Evolutionary conservation across 2,797 vertebrate genomes (phyloP).

Genomic region (Lophius americanus): DNA sequence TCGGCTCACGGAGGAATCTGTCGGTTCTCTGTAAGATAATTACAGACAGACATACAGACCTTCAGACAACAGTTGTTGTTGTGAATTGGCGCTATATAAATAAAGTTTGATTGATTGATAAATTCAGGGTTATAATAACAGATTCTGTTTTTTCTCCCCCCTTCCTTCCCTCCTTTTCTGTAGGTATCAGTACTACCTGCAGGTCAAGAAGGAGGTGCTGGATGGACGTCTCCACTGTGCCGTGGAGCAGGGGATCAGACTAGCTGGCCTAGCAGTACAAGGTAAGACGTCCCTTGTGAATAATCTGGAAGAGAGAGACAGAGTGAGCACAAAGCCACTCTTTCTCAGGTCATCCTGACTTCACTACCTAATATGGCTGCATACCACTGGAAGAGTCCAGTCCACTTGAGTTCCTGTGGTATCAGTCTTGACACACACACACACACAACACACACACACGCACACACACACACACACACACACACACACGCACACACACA

Average conservation of each 20-base stretch:
- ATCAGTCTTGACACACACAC: conserved; percentile 65
- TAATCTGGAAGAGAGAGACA: conserved; percentile 48
- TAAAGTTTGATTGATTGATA: too few species aligned
- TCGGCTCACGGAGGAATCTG: too few species aligned
- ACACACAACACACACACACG: conserved; percentile 21
- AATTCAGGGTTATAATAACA: too few species aligned
- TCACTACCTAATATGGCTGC: conserved; percentile 80
- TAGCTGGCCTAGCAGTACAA: conserved; percentile 95
- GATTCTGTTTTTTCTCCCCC: background rate
- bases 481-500: conserved; percentile 47
- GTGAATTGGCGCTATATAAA: too few species aligned
- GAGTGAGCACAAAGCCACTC: conserved; percentile 65
- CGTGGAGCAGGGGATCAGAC: conserved; percentile 90
- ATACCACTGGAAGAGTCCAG: conserved; percentile 71
- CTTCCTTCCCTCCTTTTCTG: background rate
- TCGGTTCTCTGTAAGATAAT: too few species aligned
- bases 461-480: background rate
- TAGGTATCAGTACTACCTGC: conserved; percentile 98
- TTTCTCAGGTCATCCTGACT: conserved; percentile 77
- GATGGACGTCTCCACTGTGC: conserved; percentile 89
- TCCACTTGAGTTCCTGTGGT: conserved; percentile 77
- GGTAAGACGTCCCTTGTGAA: conserved; percentile 79
- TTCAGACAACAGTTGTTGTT: too few species aligned
- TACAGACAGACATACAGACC: too few species aligned
- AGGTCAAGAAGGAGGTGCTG: conserved; percentile 95